Evolutionary conservation across 2,888 invertebrate species (phyloP).

Genomic region (Clusia tigrina): DNA sequence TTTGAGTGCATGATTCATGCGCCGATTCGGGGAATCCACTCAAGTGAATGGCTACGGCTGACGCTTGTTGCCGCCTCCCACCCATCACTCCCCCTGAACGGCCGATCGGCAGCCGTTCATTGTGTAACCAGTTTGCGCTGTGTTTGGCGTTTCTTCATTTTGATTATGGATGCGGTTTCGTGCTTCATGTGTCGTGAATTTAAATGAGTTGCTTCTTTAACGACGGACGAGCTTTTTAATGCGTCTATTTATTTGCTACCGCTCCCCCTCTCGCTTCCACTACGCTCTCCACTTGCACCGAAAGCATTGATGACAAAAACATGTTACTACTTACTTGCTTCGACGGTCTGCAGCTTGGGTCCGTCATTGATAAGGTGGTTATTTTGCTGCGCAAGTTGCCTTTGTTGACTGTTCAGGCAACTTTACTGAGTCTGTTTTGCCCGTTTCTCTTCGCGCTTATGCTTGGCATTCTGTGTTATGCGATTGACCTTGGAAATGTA

Average conservation of each 20-base stretch:
- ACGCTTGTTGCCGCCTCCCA: not conserved
- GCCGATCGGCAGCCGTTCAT: not conserved
- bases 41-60: too few species aligned
- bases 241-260: too few species aligned
- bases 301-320: not conserved
- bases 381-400: not conserved
- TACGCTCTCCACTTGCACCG: not conserved
- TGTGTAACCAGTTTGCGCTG: slow-evolving; percentile 11
- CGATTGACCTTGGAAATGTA: slow-evolving; percentile 30
- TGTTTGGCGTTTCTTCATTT: not conserved
- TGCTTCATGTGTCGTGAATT: slow-evolving; percentile 28
- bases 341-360: not conserved
- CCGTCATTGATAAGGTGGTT: slow-evolving; percentile 3
- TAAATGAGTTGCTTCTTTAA: slow-evolving; percentile 31
- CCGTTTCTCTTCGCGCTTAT: slow-evolving; percentile 14
- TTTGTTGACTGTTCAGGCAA: slow-evolving; percentile 10
- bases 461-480: not conserved
- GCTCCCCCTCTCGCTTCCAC: not conserved
- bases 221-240: too few species aligned
- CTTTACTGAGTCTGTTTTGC: not conserved
- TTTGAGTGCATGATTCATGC: slow-evolving; percentile 47
- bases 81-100: not conserved
- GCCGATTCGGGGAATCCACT: slow-evolving; percentile 56
- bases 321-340: not conserved
- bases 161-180: not conserved